Conservation (phyloP, 1,140 invertebrate genomes). For the Teleogryllus occipitalis region DNA sequence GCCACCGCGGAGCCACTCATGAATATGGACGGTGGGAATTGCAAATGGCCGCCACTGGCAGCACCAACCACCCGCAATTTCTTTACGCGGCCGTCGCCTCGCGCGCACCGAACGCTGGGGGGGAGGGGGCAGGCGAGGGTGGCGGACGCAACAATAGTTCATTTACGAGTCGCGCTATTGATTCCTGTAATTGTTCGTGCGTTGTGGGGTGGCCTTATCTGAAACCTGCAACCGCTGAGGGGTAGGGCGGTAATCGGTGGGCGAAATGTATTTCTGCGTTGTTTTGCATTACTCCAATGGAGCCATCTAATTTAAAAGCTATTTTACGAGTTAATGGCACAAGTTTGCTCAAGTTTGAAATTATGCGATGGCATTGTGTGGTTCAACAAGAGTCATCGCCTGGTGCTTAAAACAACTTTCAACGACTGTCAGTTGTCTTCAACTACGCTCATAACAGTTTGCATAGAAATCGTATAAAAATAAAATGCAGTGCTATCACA, state of each 20-base stretch:
- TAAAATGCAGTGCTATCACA: too few relatives aligned
- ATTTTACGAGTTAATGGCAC: conserved; percentile 4
- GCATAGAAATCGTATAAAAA: too few relatives aligned
- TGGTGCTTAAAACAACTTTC: background rate
- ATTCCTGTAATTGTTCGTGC: background rate
- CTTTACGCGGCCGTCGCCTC: background rate
- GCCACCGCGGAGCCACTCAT: background rate
- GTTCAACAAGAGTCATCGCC: background rate
- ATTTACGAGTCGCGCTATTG: background rate
- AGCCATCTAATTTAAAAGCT: background rate
- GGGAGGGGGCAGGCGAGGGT: too few relatives aligned
- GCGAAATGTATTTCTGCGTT: background rate
- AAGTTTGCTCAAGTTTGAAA: background rate
- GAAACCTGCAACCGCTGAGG: background rate
- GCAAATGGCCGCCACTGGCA: background rate
- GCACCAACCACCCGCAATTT: background rate
- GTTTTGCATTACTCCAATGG: background rate
- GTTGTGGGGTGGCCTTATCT: background rate
- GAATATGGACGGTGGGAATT: background rate
- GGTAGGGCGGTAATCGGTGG: background rate
- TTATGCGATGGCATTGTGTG: background rate
- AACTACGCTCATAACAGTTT: too few relatives aligned
- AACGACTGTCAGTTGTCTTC: too few relatives aligned
- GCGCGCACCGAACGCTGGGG: too few relatives aligned
- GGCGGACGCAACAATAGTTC: background rate